Evolutionary conservation across 2,113 vertebrate genomes (phyloP), one percentile per base, ranked within the genome.

Genomic region (Anhinga anhinga): DNA sequence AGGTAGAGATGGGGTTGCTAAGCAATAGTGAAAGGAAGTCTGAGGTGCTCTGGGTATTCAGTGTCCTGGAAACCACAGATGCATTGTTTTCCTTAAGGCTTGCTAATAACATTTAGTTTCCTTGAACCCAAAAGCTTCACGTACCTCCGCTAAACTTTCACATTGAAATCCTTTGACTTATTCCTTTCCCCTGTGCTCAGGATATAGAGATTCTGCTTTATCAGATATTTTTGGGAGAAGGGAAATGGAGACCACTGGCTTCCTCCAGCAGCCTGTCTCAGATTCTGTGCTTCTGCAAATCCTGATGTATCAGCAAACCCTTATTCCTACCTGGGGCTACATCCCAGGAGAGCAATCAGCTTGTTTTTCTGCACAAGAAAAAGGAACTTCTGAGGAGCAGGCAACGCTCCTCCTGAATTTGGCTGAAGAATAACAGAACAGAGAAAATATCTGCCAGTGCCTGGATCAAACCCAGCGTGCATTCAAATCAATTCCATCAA

Each of bases 71-170:
- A 78, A 15, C 5, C 30, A 72, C 25, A 22, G 23, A 55, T 42
- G 17, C 14, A 10, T 53, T 38, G 56, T 38, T 84, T 89, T 61
- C 56, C 61, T 45, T 44, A 17, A 49, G 80, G 14, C 13, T 86
- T 44, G 7, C 34, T 65, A 5, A 9, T 27, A 82, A 15, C 0
- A 0, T 36, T 70, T 22, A 9, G 7, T 50, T 89, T 42, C 34
- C 55, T 61, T 58, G 27, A 80, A 59, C 20, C 26, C 32, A 50
- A 95, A 72, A 85, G 11, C 49, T 85, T 88, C 40, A 44, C 2
- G 0, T 0, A 14, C 8, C 40, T 85, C 18, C 45, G 16, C 14
- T 38, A 59, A 95, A 59, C 11, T n/a, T 82, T 66, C 53, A 53
- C 71, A 29, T 5, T 44, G 27, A 82, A 88, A 71, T 52, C 44